Evolutionary conservation across 92 coral and sea anemone genomes (phyloP), one percentile per base, ranked within the genome.

Genomic region (Bergia sp.): DNA sequence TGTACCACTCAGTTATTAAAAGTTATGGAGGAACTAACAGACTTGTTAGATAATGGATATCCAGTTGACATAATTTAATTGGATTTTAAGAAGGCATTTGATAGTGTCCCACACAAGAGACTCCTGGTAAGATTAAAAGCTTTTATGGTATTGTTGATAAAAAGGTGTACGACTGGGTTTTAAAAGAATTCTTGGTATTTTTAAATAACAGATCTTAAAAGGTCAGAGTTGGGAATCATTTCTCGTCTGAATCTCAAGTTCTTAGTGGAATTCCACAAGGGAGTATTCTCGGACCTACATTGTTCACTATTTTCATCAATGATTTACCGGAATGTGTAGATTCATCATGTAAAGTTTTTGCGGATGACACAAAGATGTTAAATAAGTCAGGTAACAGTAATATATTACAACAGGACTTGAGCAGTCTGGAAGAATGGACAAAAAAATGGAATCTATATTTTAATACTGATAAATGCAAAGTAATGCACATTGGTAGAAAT

Each of bases 81-180:
- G 8, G 37, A 72, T 7, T 72, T 72, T 72, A 72, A 72, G 76
- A 72, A 72, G 76, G 76, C 76, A 21, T 72, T 72, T 72, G 76
- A 72, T 36, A 72, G 76, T 21, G 76, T 72, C 38, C 76, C 37
- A 18, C 76, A 72, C 40, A 72, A 72, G 1, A 72, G 76, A 72
- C 76, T 72, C 76, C 76, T 72, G 76, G 76, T 72, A 72, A 72
- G 21, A 72, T 72, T 72, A 72, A 72, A 72, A 72, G 76, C 76
- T 72, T 72, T n/a, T n/a, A 72, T 36, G 76, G 76, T 72, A 72
- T 72, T 72, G 76, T 21, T 21, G 76, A 36, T 72, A 72, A 72
- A n/a, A n/a, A n/a, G 37, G 76, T 72, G 76, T 72, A 18, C 76
- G 40, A 72, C 38, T 72, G 76, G 76, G 40, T 72, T n/a, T n/a